Conservation (phyloP, 64 coral and sea anemone genomes). For the Montipora efflorescens region DNA sequence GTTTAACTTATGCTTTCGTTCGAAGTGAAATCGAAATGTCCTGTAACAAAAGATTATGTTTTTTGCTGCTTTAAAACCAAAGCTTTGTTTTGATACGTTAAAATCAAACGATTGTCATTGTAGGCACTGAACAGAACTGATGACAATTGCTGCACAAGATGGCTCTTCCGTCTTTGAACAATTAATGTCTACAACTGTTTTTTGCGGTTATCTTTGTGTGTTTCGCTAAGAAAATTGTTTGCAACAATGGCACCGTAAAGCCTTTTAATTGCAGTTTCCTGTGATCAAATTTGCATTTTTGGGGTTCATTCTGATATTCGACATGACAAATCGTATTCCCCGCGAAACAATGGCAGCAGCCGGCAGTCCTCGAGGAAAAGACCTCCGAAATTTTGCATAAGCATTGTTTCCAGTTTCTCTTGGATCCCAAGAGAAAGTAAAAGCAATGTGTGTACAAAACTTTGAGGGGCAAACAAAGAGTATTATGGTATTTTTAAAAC, state of each 20-base stretch:
- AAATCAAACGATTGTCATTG: neutral
- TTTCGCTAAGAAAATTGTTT: neutral
- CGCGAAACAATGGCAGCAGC: neutral
- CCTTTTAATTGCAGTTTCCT: neutral
- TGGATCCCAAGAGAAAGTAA: no score
- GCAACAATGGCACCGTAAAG: neutral
- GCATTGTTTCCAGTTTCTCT: no score
- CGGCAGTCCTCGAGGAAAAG: neutral
- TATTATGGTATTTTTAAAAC: no score
- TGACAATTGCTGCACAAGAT: neutral
- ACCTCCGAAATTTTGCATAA: no score
- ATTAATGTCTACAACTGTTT: neutral
- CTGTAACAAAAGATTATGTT: neutral
- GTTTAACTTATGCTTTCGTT: neutral
- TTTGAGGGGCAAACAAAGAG: no score
- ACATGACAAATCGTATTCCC: neutral
- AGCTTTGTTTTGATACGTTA: neutral
- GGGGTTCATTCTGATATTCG: neutral
- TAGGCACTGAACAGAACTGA: neutral
- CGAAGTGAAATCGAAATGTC: neutral
- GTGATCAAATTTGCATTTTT: slow-evolving; percentile 30
- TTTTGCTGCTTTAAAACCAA: neutral
- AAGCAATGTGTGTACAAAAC: no score
- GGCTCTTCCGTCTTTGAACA: neutral
- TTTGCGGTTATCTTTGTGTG: no score